Evolutionary conservation across 2,888 invertebrate genomes (phyloP), one percentile per base, ranked within the genome.

Genomic region (Eristalis intricaria): DNA sequence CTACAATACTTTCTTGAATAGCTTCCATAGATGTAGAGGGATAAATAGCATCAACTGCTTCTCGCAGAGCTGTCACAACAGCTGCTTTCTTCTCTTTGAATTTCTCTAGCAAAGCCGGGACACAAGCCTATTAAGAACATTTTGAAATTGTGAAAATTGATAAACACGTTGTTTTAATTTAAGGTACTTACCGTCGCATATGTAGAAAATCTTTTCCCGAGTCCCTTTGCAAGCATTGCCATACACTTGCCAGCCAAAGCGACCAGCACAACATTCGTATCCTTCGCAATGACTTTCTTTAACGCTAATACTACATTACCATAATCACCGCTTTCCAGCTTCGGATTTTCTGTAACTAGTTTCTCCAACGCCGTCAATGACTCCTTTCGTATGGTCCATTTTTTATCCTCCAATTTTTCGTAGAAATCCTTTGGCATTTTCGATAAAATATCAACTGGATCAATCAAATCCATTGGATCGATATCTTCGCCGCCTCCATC

Each of bases 381-480:
- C 91, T 99, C 99, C 91, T 98, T 99, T 35, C 99, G 94, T 79
- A 99, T 98, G 91, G 98, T 98, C 99, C 99, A 99, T 91, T 98
- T 99, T 93, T 98, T 99, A 0, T 97, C 97, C 90, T 99, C 98
- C 4, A 97, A 92, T 92, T 98, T 97, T 4, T 99, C 98, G 91
- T 96, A 98, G 93, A 99, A 99, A 93, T 99, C 98, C 93, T 98
- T 98, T 0, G 99, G 98, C 43, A 99, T 93, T 91, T 98, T 97
- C 0, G 97, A 96, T 0, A 99, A 92, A 89, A 99, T 97, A 91
- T 99, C 98, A 65, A 98, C 98, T 0, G 99, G 97, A 90, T 97
- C 97, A 38, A 99, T 93, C 0, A 99, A 93, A 77, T 99, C 99
- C 92, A 96, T 98, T 0, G 98, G 97, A 93, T 99, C 99, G 71